A percentile compares a stretch with the other conserved stretches of the same genome.
Conservation (phyloP, 2,113 vertebrate species). For the Epinephelus fuscoguttatus region DNA sequence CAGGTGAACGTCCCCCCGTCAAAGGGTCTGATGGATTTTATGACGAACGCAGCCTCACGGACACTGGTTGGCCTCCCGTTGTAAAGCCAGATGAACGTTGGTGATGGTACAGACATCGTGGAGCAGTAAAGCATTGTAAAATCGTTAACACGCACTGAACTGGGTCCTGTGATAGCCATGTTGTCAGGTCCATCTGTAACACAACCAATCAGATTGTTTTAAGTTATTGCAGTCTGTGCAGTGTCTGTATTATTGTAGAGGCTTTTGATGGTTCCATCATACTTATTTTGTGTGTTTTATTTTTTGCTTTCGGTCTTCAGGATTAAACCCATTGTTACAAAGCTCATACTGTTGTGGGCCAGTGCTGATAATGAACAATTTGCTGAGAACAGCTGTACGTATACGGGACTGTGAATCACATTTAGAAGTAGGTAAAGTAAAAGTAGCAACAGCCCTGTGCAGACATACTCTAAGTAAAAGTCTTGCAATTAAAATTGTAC, state of each 20-base stretch:
- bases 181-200: slow-evolving; percentile 60
- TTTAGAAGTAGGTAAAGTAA: too few species aligned
- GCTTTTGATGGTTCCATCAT: neutral
- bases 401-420: neutral
- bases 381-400: neutral
- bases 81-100: slow-evolving; percentile 44
- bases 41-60: slow-evolving; percentile 11
- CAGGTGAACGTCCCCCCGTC: slow-evolving; percentile 56
- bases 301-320: neutral
- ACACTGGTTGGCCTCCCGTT: slow-evolving; percentile 14
- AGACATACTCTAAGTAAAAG: too few species aligned
- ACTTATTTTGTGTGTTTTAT: neutral
- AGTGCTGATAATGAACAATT: neutral
- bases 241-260: neutral
- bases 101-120: slow-evolving; percentile 37
- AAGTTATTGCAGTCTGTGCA: neutral
- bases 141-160: slow-evolving; percentile 20
- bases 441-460: neutral
- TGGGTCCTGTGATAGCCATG: slow-evolving; percentile 38
- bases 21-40: slow-evolving; percentile 15
- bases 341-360: neutral
- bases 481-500: too few species aligned
- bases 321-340: neutral
- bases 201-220: neutral
- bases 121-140: slow-evolving; percentile 53